These are phyloP conservation scores for Monochamus saltuarius DNA, from an alignment of 1,140 invertebrate species.

Conservation along the genomic window DNA sequence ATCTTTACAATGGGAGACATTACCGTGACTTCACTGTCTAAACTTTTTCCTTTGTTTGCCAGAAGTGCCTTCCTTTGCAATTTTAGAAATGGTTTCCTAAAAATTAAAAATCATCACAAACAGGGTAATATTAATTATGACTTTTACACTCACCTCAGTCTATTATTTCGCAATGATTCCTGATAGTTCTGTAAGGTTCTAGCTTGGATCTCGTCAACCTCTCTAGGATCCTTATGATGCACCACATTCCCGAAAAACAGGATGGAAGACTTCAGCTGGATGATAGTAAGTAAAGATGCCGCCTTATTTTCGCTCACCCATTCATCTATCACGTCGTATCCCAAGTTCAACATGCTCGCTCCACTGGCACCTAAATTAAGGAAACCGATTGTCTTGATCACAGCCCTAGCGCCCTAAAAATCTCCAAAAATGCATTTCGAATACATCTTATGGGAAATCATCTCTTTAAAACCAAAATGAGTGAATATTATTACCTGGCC, in stretches of 20 bases:
- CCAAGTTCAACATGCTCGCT: conserved; percentile 38
- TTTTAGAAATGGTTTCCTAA: too few relatives aligned
- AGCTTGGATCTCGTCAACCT: conserved; percentile 49
- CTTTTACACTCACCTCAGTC: conserved; percentile 34
- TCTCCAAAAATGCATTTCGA: background rate
- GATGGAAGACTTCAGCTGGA: conserved; percentile 50
- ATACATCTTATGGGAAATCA: too few relatives aligned
- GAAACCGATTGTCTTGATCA: conserved; percentile 41
- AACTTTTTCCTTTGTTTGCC: too few relatives aligned
- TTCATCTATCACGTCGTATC: conserved; percentile 37
- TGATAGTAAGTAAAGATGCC: conserved; percentile 39
- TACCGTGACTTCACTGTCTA: too few relatives aligned
- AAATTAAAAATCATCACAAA: too few relatives aligned
- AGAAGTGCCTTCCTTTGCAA: too few relatives aligned
- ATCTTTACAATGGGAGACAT: too few relatives aligned
- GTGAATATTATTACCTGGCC: conserved; percentile 29
- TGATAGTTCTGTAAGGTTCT: conserved; percentile 34
- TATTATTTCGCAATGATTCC: conserved; percentile 44
- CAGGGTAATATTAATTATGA: too few relatives aligned
- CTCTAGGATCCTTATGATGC: conserved; percentile 43
- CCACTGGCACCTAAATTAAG: conserved; percentile 38
- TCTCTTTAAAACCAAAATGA: background rate
- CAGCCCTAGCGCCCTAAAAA: conserved; percentile 34
- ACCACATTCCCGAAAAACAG: conserved; percentile 51
- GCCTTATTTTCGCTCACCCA: conserved; percentile 34